Evolutionary conservation across 2,888 invertebrate genomes (phyloP).

Genomic region (Exephanes ischioxanthus): DNA sequence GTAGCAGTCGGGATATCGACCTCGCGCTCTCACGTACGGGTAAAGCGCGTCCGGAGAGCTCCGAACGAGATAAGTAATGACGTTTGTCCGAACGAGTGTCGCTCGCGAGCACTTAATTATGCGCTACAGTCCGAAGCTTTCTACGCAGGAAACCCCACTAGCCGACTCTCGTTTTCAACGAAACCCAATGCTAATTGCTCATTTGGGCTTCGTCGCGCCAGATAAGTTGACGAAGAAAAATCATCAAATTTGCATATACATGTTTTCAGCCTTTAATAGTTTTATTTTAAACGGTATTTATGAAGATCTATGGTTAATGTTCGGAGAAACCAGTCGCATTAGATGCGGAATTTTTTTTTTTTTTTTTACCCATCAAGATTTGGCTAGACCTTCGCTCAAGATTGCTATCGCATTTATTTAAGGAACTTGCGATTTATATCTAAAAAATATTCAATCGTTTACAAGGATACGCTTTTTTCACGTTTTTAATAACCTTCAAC

Average conservation of each 20-base stretch:
- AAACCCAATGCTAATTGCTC: slow-evolving; percentile 31
- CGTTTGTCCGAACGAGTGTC: slow-evolving; percentile 23
- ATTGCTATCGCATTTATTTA: too few species aligned
- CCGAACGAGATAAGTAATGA: slow-evolving; percentile 53
- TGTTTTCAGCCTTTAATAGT: not conserved
- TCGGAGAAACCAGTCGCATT: not conserved
- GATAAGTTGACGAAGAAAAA: not conserved
- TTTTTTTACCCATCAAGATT: too few species aligned
- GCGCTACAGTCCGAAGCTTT: slow-evolving; percentile 31
- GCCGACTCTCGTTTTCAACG: slow-evolving; percentile 9
- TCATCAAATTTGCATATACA: slow-evolving; percentile 16
- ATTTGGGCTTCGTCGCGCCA: not conserved
- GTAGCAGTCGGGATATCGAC: slow-evolving; percentile 28
- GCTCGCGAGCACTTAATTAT: slow-evolving; percentile 53
- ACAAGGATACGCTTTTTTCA: too few species aligned
- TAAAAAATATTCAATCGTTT: too few species aligned
- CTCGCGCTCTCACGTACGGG: slow-evolving; percentile 47
- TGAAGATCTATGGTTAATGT: not conserved
- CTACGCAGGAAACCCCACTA: not conserved
- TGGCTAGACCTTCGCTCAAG: too few species aligned
- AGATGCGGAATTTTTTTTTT: not conserved
- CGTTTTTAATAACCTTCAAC: too few species aligned
- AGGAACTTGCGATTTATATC: too few species aligned
- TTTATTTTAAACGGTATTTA: not conserved
- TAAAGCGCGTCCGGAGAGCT: slow-evolving; percentile 12